phyloP scores from a whole-genome alignment of 1,140 invertebrate genomes.

The Musca vetustissima region DNA sequence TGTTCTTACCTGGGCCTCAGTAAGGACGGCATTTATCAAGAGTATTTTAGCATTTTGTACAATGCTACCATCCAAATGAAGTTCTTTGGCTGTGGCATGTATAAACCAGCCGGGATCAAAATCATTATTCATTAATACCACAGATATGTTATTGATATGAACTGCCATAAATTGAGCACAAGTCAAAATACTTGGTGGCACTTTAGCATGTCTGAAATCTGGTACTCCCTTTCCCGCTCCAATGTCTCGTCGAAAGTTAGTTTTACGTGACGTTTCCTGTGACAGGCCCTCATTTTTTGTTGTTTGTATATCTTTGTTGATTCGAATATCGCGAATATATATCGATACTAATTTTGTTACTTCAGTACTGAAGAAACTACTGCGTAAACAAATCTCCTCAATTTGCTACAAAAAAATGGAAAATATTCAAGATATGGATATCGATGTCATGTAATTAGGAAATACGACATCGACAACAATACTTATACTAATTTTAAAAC shows the following conservation, averaged over 20 bases:
- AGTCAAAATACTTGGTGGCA: conserved; percentile 75
- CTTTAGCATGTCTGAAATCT: conserved; percentile 72
- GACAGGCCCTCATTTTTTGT: conserved; percentile 32
- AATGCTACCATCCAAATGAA: conserved; percentile 76
- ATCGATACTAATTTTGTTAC: conserved; percentile 85
- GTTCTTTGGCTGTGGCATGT: conserved; percentile 72
- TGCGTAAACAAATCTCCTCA: conserved; percentile 81
- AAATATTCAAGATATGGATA: too few species aligned
- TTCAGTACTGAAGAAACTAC: conserved; percentile 87
- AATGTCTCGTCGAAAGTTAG: conserved; percentile 24
- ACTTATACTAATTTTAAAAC: too few species aligned
- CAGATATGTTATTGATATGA: conserved; percentile 78
- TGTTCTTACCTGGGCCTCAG: conserved; percentile 57
- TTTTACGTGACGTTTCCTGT: conserved; percentile 48
- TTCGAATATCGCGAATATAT: conserved; percentile 78
- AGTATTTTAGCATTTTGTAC: conserved; percentile 72
- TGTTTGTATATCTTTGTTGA: conserved; percentile 75
- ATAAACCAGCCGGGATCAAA: conserved; percentile 72
- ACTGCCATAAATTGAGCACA: conserved; percentile 89
- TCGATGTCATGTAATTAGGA: too few species aligned
- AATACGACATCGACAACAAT: too few species aligned
- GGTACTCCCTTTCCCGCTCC: conserved; percentile 44
- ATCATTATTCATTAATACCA: conserved; percentile 66
- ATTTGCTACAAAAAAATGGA: conserved; percentile 68
- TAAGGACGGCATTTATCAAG: conserved; percentile 69